A percentile compares a stretch with the other conserved stretches of the same genome.
These are phyloP conservation scores for Phasianus colchicus DNA, from an alignment of 2,113 vertebrate genomes.

Conservation along the genomic window DNA sequence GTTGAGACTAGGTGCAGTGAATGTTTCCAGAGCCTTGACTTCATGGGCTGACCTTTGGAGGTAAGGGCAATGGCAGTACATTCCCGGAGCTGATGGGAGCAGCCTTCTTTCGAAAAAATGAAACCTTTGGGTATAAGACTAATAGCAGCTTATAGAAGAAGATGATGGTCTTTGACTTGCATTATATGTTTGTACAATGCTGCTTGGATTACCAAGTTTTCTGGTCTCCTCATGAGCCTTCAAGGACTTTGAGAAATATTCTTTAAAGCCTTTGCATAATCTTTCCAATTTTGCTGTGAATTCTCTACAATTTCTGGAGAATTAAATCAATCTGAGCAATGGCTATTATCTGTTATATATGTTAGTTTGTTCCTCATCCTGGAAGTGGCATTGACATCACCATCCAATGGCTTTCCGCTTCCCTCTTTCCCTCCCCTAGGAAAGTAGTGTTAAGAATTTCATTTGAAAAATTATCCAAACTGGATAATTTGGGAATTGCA, in stretches of 20 bases:
- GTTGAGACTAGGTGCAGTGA: neutral
- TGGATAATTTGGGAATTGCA: neutral
- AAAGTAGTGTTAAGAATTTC: neutral
- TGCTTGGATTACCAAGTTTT: neutral
- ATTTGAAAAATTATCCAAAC: neutral
- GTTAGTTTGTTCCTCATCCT: neutral
- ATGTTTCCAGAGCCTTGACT: neutral
- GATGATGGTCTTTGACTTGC: neutral
- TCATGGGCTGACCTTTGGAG: neutral
- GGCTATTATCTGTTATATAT: neutral
- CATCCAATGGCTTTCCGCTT: neutral
- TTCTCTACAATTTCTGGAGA: neutral
- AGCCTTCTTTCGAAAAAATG: neutral
- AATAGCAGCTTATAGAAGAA: neutral
- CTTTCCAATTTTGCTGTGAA: neutral
- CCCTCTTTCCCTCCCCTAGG: too few species aligned
- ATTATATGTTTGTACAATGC: neutral
- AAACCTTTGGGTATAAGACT: neutral
- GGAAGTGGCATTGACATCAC: neutral
- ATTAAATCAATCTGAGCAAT: neutral
- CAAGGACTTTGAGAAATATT: neutral
- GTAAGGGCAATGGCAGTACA: fast-evolving
- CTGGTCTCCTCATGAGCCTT: neutral
- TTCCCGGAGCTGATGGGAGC: fast-evolving
- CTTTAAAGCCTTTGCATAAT: neutral